phyloP scores from a whole-genome alignment of 2,797 vertebrate genomes.

The Sebastiscus albofasciatus region DNA sequence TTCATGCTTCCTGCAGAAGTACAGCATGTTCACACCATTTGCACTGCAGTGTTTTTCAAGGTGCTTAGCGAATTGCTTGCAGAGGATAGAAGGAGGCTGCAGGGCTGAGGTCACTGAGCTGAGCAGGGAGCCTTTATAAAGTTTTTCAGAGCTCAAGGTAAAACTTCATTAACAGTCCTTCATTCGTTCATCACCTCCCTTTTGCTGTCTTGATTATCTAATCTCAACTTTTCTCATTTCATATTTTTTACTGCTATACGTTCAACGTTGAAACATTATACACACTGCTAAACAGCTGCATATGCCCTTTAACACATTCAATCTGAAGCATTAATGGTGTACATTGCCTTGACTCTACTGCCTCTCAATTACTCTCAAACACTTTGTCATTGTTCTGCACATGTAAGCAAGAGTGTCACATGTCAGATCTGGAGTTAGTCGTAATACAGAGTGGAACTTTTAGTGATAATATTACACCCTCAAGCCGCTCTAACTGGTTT shows the following conservation, averaged over 20 bases:
- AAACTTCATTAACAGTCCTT: constrained; percentile 5
- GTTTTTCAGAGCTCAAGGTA: constrained; percentile 29
- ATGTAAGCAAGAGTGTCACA: not conserved
- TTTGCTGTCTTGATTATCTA: not conserved
- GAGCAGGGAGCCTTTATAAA: constrained; percentile 11
- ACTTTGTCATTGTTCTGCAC: not conserved
- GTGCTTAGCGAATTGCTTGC: constrained; percentile 21
- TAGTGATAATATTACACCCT: not conserved
- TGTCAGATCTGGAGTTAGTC: not conserved
- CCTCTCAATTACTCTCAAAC: not conserved
- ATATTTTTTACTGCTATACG: constrained; percentile 2
- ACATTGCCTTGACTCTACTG: not conserved
- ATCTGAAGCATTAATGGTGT: not conserved
- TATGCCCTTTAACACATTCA: not conserved
- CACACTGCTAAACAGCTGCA: not conserved
- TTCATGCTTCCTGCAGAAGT: not conserved
- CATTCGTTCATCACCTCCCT: not conserved
- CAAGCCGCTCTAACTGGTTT: not conserved
- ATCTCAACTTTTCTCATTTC: not conserved
- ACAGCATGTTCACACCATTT: not conserved
- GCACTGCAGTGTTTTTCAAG: constrained; percentile 38
- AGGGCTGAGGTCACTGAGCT: constrained; percentile 23
- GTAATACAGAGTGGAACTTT: not conserved
- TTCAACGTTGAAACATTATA: not conserved
- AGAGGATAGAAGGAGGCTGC: not conserved